These are phyloP conservation scores for Tetramorium simillimum DNA, from an alignment of 1,140 invertebrate species.

Conservation along the genomic window DNA sequence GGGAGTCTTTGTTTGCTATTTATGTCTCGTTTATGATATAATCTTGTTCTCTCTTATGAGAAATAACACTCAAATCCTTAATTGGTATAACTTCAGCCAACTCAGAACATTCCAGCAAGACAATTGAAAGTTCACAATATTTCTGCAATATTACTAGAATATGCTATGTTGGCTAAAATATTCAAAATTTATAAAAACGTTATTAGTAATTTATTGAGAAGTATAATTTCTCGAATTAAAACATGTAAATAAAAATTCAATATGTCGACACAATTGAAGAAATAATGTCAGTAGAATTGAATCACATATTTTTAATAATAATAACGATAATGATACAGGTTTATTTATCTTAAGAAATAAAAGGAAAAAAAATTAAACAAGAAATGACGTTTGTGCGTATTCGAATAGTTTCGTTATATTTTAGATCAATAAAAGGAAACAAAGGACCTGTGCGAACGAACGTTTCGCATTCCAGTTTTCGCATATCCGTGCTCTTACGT, in stretches of 20 bases:
- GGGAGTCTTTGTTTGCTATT: background rate
- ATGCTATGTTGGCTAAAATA: too few species aligned
- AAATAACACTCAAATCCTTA: background rate
- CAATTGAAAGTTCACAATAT: too few species aligned
- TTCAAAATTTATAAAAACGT: background rate
- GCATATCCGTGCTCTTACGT: background rate
- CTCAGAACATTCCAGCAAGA: too few species aligned
- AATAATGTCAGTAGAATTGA: background rate
- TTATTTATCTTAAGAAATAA: background rate
- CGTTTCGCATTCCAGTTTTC: slow-evolving; percentile 26
- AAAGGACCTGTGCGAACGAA: background rate
- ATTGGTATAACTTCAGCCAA: background rate
- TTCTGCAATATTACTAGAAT: too few species aligned
- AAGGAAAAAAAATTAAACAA: background rate
- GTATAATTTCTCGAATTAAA: background rate
- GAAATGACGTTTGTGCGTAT: background rate
- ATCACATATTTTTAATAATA: background rate
- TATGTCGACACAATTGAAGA: background rate
- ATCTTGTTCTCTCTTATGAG: background rate
- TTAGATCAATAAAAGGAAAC: slow-evolving; percentile 12
- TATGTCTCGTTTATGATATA: slow-evolving; percentile 1
- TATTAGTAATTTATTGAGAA: background rate
- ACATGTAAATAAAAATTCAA: background rate
- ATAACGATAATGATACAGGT: background rate
- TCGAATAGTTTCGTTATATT: background rate